Evolutionary conservation across 2,113 vertebrate species (phyloP).

Genomic region (Gobius niger): DNA sequence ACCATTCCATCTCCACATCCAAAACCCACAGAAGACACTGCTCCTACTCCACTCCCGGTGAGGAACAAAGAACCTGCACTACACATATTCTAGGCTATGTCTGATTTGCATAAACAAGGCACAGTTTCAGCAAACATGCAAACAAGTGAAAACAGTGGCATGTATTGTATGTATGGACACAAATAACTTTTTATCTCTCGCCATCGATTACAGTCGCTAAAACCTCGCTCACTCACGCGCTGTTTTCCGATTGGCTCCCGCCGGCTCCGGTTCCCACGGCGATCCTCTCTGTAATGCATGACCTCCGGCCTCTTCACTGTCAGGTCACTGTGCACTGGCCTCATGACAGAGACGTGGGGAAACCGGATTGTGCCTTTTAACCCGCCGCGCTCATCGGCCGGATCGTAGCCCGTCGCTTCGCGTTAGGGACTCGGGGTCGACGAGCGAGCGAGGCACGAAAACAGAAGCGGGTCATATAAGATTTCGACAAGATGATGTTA

Average conservation of each 20-base stretch:
- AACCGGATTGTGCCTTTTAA: neutral
- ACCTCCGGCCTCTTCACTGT: neutral
- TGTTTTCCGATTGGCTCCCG: slow-evolving; percentile 18
- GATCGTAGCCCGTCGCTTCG: neutral
- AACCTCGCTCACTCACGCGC: slow-evolving; percentile 1
- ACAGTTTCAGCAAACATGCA: no score
- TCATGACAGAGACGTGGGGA: neutral
- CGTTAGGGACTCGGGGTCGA: neutral
- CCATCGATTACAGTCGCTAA: neutral
- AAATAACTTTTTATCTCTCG: neutral
- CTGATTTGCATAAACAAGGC: no score
- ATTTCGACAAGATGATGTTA: neutral
- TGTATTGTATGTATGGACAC: no score
- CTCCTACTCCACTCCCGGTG: no score
- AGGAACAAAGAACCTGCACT: no score
- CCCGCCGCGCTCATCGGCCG: neutral
- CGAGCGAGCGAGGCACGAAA: neutral
- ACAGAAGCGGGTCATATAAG: neutral
- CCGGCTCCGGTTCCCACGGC: slow-evolving; percentile 28
- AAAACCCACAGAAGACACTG: no score
- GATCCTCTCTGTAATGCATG: slow-evolving; percentile 2
- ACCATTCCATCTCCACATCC: no score
- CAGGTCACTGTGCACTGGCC: neutral
- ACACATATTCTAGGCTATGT: no score
- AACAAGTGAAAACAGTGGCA: no score